phyloP scores from a whole-genome alignment of 2,113 vertebrate genomes.

The Protobothrops mucrosquamatus region DNA sequence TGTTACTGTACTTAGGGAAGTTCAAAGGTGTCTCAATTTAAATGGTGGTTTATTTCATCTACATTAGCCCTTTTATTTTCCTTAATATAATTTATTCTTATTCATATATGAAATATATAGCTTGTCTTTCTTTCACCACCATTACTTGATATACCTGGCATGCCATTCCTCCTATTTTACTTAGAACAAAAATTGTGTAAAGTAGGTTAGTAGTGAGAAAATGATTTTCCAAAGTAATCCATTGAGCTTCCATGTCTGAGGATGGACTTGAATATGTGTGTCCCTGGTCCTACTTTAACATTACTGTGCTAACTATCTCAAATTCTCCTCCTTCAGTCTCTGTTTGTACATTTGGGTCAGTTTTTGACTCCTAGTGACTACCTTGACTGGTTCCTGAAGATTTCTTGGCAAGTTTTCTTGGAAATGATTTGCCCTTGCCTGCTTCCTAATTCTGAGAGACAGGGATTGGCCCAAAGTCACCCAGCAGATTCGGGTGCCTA shows the following conservation, averaged over 20 bases:
- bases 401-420: not conserved
- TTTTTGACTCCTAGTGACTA: not conserved
- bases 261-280: not conserved
- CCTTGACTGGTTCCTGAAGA: not conserved
- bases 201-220: not conserved
- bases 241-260: not conserved
- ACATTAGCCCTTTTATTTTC: not conserved
- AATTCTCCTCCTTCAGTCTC: not conserved
- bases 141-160: not conserved
- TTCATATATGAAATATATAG: not conserved
- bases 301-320: not conserved
- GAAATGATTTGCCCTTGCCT: not conserved
- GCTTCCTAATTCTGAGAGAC: not conserved
- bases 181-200: not conserved
- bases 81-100: not conserved
- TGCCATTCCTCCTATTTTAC: not conserved
- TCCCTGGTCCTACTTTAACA: not conserved
- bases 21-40: constrained; percentile 25
- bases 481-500: not conserved
- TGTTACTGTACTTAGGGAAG: not conserved
- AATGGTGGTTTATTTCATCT: not conserved
- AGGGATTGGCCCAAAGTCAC: not conserved
- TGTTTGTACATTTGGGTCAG: not conserved
- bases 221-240: not conserved
- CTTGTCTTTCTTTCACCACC: not conserved